Base-by-base conservation (phyloP, 2,797 vertebrate genomes). In the Scarus forsteni region DNA sequence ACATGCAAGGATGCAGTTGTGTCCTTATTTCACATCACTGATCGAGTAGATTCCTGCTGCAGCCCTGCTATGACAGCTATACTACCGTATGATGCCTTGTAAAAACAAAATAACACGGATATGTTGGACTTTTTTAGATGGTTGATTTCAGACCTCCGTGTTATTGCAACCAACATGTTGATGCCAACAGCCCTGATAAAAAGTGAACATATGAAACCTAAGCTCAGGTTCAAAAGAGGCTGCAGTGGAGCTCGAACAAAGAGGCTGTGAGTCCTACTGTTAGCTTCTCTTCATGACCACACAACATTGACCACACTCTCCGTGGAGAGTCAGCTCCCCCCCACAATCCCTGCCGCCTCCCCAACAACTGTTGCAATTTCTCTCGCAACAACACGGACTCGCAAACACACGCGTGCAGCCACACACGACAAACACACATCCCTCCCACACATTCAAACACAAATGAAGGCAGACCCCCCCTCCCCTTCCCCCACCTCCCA, bases 331-430 rank as follows among this genome's bases (percentile, higher is more conserved):
- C 75, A 64, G 60, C 79, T 69, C 80, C 73, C 79, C 75, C 70
- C 69, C 34, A 78, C 36, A 78, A 86, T 85, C 76, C 81, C 66
- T 85, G 79, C 85, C 91, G 90, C 92, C 92, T 89, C 92, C 91
- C 90, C 86, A 91, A 93, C 92, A 92, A 92, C 90, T 92, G 92
- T 92, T 93, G 89, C 87, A 64, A 67, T 89, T 86, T 70, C 84
- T 83, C 70, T 78, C n/a, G 12, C 83, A 90, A 81, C 88, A 81
- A 84, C 74, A 84, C 10, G 15, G 54, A 63, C 80, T 77, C 76
- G 14, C 79, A 90, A 15, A 85, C 82, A 84, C 64, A 38, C 64
- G 52, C 13, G 4, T 19, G 10, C 71, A 63, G 38, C 13, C 5
- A 51, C 85, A 75, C 69, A n/a, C 74, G 73, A 54, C 69, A 81